Evolutionary conservation across 2,113 vertebrate genomes (phyloP), one percentile per base, ranked within the genome.

Genomic region (Morone chrysops): DNA sequence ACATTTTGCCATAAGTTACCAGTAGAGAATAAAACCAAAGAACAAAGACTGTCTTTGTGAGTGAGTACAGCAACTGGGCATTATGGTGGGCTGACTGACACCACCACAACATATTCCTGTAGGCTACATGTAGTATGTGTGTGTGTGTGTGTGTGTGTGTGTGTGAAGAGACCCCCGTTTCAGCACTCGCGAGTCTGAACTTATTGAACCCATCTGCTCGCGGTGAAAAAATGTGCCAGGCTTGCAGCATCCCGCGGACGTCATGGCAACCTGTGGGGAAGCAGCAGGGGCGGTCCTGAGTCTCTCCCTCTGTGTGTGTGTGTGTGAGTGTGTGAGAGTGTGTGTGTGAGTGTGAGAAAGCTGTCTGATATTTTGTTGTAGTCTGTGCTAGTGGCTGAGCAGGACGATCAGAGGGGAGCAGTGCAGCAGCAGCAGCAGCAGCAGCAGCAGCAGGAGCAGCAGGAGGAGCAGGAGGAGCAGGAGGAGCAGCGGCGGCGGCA

Each of bases 181-280:
- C 57, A 59, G 47, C 86, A 60, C 66, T 66, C 78, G 6, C 31
- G 63, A 77, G 62, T 45, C 8, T 88, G 89, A 94, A 94, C 93
- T 82, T 66, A 83, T 14, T 93, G 93, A 90, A 87, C 91, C 89
- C 85, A 75, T 91, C 65, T 74, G 85, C 63, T 87, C 80, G 66
- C 40, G 62, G 61, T 78, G 83, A 89, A 79, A 83, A 84, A 92
- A 90, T 88, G 88, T 92, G 90, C 91, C 86, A 81, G 86, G 70
- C 77, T 90, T 91, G 92, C 95, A 93, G 94, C 93, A 91, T 93
- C 89, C 75, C 74, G 62, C 76, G 91, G 92, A 91, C 93, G 93
- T 94, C 94, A 95, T 95, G 94, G 93, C 90, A 95, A 94, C 95
- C 88, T 90, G 90, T 84, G 78, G 89, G 90, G 87, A 78, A 62